These are phyloP conservation scores for Takifugu flavidus DNA, from an alignment of 2,113 vertebrate species.

Conservation along the genomic window DNA sequence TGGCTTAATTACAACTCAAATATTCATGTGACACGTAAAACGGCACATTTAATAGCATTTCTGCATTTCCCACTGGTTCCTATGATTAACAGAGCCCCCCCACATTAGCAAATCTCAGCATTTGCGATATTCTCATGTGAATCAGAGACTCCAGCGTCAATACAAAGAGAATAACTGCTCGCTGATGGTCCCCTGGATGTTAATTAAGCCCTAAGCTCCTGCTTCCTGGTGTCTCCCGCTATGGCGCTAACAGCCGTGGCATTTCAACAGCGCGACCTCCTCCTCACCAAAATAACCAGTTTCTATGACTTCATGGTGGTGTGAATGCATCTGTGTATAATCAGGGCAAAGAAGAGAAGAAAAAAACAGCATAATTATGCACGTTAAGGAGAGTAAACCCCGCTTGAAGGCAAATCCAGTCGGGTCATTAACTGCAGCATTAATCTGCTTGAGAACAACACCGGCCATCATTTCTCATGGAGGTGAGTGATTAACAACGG, in stretches of 20 bases:
- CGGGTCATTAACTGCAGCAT: conserved; percentile 54
- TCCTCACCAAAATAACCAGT: conserved; percentile 34
- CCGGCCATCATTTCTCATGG: conserved; percentile 49
- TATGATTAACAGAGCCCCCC: conserved; percentile 12
- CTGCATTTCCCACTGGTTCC: conserved; percentile 12
- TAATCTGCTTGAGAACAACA: conserved; percentile 71
- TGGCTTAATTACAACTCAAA: conserved; percentile 1
- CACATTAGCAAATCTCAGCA: conserved; percentile 23
- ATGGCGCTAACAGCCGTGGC: conserved; percentile 43
- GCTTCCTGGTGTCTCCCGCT: conserved; percentile 35
- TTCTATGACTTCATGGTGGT: conserved; percentile 10
- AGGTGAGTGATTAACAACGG: conserved; percentile 48
- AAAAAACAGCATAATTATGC: neutral
- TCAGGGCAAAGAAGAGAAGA: neutral
- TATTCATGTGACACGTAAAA: too few relatives aligned
- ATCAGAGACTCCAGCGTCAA: conserved; percentile 21
- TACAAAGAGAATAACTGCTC: conserved; percentile 38
- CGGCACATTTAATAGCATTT: conserved; percentile 13
- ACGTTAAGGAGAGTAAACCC: conserved; percentile 18
- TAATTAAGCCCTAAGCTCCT: conserved; percentile 47
- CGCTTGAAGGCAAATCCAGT: conserved; percentile 47
- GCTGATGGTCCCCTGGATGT: conserved; percentile 48
- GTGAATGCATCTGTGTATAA: neutral
- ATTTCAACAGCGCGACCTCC: conserved; percentile 38
- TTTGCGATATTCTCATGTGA: conserved; percentile 29